A percentile compares a stretch with the other conserved stretches of the same genome.
These are phyloP conservation scores for Tuta absoluta DNA, from an alignment of 2,888 invertebrate genomes.

Conservation along the genomic window DNA sequence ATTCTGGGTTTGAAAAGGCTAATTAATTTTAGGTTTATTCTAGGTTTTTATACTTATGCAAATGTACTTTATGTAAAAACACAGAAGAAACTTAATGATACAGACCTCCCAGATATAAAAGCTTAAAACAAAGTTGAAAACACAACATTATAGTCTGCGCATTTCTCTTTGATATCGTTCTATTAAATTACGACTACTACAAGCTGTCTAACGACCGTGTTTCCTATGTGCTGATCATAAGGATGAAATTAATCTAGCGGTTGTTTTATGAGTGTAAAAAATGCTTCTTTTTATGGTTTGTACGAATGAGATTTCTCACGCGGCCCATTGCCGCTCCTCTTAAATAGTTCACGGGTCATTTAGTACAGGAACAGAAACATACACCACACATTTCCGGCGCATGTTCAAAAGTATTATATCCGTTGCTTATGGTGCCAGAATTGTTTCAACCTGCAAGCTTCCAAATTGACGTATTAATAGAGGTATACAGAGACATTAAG, in stretches of 20 bases:
- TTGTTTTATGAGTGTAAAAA: conserved; percentile 37
- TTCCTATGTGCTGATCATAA: background rate
- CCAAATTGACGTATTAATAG: background rate
- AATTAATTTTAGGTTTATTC: too few relatives aligned
- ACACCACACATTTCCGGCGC: conserved; percentile 72
- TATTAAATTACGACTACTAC: conserved; percentile 9
- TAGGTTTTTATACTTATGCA: too few relatives aligned
- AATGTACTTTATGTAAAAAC: background rate
- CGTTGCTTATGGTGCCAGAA: conserved; percentile 15
- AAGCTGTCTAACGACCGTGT: background rate
- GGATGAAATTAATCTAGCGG: conserved; percentile 16
- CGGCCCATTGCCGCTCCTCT: conserved; percentile 55
- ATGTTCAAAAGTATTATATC: conserved; percentile 45
- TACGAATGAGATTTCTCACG: conserved; percentile 54
- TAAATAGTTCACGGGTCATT: conserved; percentile 64
- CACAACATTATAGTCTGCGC: conserved; percentile 4
- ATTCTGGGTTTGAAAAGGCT: too few relatives aligned
- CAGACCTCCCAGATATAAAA: conserved; percentile 15
- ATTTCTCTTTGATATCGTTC: conserved; percentile 24
- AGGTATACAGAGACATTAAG: background rate
- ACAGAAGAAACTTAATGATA: background rate
- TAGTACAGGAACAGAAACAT: conserved; percentile 50
- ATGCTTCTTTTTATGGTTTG: conserved; percentile 36
- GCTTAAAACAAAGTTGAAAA: conserved; percentile 4
- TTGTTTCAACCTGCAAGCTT: background rate